Base-by-base conservation (phyloP, 2,113 vertebrate species). In the Periophthalmus modestus region DNA sequence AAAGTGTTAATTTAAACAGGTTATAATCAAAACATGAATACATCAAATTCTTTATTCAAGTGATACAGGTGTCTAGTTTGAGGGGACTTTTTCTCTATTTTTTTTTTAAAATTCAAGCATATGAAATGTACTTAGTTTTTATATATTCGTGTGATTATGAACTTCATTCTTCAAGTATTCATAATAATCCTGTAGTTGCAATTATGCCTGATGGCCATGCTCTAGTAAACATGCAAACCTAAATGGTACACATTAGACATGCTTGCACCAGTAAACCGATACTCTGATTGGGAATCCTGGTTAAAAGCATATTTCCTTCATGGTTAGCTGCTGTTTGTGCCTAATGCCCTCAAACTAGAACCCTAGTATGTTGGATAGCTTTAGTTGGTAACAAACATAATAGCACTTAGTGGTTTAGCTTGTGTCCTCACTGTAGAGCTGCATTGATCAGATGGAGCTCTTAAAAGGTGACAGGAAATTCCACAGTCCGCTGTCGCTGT, bases 401-500 rank as follows among this genome's bases (percentile, higher is more conserved):
- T 82, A 90, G 90, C 92, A 93, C 90, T 90, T 92, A 90, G 92
- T 93, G 89, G 89, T 93, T 91, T 80, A 87, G 70, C 63, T 84
- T 80, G 63, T 77, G 70, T 74, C 70, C 79, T 87, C 54, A 54
- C 68, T 73, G 77, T 69, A 85, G 65, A 68, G 15, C 68, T 43
- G 52, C 62, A 82, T 36, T 58, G 62, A 84, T 84, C 71, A 68
- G 74, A 87, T 86, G 57, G 81, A 68, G 76, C 77, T 72, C 61
- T 57, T 68, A 72, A 91, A 28, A 81, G 79, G 86, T 84, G 79
- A 89, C 77, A 58, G 86, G 86, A 89, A 82, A 84, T 92, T 91
- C 87, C 87, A 82, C 75, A 82, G 77, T 80, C 57, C 58, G 81
- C 79, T 75, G 65, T 85, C 24, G 76, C 79, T 81, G 71, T 78